Evolutionary conservation across 2,113 vertebrate species (phyloP).

Genomic region (Nipponia nippon): DNA sequence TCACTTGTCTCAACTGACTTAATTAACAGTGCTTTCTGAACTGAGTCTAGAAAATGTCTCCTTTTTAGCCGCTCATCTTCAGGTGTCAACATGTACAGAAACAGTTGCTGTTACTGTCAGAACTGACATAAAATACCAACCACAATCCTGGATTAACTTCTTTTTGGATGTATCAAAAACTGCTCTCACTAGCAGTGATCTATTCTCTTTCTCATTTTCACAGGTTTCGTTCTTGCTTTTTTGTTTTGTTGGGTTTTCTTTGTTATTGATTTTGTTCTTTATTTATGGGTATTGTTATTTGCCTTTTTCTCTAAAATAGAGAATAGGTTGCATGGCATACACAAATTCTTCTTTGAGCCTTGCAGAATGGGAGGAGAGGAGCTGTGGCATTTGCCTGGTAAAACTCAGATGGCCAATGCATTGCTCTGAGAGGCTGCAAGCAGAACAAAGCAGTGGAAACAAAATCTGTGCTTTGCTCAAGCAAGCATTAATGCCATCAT

Average conservation of each 20-base stretch:
- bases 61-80: slow-evolving; percentile 21
- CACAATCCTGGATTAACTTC: slow-evolving; percentile 48
- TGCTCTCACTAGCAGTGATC: neutral
- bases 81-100: slow-evolving; percentile 58
- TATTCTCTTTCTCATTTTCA: neutral
- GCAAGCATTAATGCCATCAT: neutral
- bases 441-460: neutral
- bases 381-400: neutral
- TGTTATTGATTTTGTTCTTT: neutral
- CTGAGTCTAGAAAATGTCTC: neutral
- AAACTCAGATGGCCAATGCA: neutral
- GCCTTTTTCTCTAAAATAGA: neutral
- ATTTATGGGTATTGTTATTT: neutral
- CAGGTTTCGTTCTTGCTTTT: neutral
- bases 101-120: slow-evolving; percentile 52
- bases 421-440: neutral
- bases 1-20: neutral
- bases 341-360: neutral
- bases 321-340: neutral
- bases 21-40: neutral
- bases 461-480: neutral
- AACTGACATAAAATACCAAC: slow-evolving; percentile 55
- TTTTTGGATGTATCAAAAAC: slow-evolving; percentile 7
- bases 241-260: too few species aligned
- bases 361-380: neutral